These are phyloP conservation scores for Psephotus haematonotus DNA, from an alignment of 2,113 vertebrate genomes.

Conservation along the genomic window DNA sequence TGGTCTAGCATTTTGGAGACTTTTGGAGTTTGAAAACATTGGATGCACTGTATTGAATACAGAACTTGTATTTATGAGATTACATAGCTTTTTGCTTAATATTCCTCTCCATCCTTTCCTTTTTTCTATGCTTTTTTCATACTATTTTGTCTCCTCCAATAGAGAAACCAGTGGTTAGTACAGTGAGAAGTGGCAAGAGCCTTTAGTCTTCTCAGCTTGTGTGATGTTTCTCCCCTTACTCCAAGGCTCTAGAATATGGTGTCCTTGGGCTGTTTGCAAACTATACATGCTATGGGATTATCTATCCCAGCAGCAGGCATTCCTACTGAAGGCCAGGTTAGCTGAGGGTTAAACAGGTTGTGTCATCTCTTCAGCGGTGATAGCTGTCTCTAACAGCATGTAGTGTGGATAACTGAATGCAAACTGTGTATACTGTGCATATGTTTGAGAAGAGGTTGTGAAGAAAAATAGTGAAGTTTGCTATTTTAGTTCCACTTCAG, in stretches of 20 bases:
- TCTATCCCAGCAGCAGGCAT: neutral
- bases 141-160: neutral
- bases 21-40: neutral
- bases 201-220: neutral
- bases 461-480: neutral
- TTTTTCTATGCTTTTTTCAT: neutral
- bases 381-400: neutral
- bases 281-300: accelerated
- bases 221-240: accelerated
- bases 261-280: neutral
- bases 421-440: neutral
- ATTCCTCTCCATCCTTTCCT: neutral
- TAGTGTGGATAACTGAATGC: accelerated
- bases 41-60: neutral
- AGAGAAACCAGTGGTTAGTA: neutral
- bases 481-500: neutral
- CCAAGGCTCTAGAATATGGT: neutral
- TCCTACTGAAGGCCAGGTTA: neutral
- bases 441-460: neutral
- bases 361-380: neutral
- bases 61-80: neutral
- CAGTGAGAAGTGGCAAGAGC: neutral
- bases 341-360: neutral
- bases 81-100: neutral
- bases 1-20: neutral